phyloP scores from a whole-genome alignment of 2,888 invertebrate species.

The Plebejus anna region DNA sequence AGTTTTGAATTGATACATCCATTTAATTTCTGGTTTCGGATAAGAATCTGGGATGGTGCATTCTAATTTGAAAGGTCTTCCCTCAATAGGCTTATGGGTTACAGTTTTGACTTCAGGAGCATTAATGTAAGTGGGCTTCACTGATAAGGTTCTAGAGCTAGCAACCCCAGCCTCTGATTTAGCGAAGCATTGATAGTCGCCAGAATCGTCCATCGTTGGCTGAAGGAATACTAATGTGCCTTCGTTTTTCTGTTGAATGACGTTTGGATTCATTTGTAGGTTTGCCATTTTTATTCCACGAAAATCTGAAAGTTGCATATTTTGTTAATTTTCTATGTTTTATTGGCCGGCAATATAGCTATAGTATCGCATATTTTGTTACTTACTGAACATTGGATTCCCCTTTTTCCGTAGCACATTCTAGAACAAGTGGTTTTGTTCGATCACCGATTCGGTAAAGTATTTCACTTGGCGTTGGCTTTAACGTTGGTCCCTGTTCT shows the following conservation, averaged over 20 bases:
- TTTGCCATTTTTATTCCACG: conserved; percentile 57
- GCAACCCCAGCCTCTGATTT: conserved; percentile 52
- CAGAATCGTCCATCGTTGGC: conserved; percentile 52
- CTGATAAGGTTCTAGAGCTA: conserved; percentile 48
- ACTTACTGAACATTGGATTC: conserved; percentile 51
- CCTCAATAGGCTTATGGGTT: conserved; percentile 54
- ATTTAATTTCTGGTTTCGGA: conserved; percentile 57
- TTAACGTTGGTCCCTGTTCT: conserved; percentile 12
- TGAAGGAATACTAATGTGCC: conserved; percentile 54
- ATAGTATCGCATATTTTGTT: background rate
- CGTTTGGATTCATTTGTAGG: conserved; percentile 35
- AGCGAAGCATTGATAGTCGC: conserved; percentile 57
- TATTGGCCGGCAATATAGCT: background rate
- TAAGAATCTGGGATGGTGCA: conserved; percentile 55
- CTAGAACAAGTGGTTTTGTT: conserved; percentile 44
- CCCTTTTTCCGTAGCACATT: conserved; percentile 48
- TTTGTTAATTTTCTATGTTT: background rate
- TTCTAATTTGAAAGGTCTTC: conserved; percentile 55
- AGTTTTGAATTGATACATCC: conserved; percentile 50
- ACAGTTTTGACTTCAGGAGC: conserved; percentile 43
- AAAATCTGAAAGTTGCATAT: conserved; percentile 46
- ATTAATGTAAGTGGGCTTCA: conserved; percentile 49
- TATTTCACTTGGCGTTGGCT: conserved; percentile 43
- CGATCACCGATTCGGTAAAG: conserved; percentile 47
- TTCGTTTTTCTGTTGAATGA: conserved; percentile 47